A percentile compares a stretch with the other conserved stretches of the same genome.
phyloP scores from a whole-genome alignment of 2,113 vertebrate species.

The Macrotus californicus region DNA sequence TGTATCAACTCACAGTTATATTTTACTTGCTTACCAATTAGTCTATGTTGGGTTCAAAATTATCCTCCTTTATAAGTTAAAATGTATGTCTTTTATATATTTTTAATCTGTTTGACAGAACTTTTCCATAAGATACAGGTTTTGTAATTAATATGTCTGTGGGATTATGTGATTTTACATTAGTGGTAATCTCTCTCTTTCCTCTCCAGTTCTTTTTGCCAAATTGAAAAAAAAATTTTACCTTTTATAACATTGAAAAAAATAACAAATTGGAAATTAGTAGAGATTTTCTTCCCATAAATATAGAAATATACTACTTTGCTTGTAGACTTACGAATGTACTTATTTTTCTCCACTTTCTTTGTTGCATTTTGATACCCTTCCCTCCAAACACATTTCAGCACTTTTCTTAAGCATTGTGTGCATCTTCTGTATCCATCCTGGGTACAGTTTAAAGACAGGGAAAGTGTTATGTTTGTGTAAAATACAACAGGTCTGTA shows the following conservation, averaged over 20 bases:
- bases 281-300: conserved; percentile 1
- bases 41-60: neutral
- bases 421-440: neutral
- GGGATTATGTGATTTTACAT: conserved; percentile 58
- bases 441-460: neutral
- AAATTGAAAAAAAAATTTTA: conserved; percentile 44
- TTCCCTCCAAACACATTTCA: neutral
- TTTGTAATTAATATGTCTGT: conserved; percentile 37
- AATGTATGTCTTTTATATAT: conserved; percentile 31
- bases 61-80: conserved; percentile 6
- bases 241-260: conserved; percentile 65
- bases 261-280: conserved; percentile 51
- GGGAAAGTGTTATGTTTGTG: neutral
- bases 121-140: conserved; percentile 60
- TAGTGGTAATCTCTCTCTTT: conserved; percentile 64
- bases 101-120: conserved; percentile 54
- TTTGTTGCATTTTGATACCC: neutral
- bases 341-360: neutral
- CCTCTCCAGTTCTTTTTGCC: conserved; percentile 35
- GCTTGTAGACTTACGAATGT: neutral
- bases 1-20: neutral
- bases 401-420: neutral
- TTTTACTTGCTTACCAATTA: conserved; percentile 21
- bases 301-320: neutral
- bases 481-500: neutral